Evolutionary conservation across 2,113 vertebrate genomes (phyloP), one percentile per base, ranked within the genome.

Genomic region (Prietella phreatophila): DNA sequence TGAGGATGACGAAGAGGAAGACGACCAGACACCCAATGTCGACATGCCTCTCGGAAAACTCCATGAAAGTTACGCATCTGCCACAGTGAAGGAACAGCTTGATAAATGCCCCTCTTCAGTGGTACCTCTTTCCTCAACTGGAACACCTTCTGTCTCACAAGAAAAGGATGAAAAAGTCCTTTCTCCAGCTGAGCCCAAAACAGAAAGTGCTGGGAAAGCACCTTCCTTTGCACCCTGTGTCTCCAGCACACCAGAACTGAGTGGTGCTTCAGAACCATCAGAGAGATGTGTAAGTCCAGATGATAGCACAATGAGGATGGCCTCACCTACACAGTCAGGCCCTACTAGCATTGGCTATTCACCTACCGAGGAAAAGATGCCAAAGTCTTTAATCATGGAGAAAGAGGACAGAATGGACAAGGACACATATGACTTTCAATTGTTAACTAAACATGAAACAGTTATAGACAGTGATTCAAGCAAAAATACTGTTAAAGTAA

Each of bases 281-380:
- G 98, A 98, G 10, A 95, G 97, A 87, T 99, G 97, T 92, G 83
- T 94, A 60, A 99, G 98, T 90, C 97, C 97, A 1, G 98, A 99
- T 0, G 98, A 99, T 56, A 98, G 97, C 91, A 99, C 98, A 0
- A 95, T 99, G 88, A 99, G 96, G 92, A 96, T 99, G 95, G 96
- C 97, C 13, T 99, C 98, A 78, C 98, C 97, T 47, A 97, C 96
- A 13, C 97, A 96, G 7, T 99, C 97, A 22, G 96, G 97, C 36
- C 97, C 97, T n/a, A 97, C 97, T 0, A 99, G 98, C 91, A 96
- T 97, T 80, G 96, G 97, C 47, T 96, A 98, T 91, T 99, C 98
- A 30, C 98, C 98, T 0, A 95, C 97, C 19, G 97, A 99, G 80
- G 98, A 99, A 42, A 97, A 96, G 85, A 91, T 93, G 63, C 96